Evolutionary conservation across 2,797 vertebrate genomes (phyloP).

Genomic region (Heterohyrax brucei): DNA sequence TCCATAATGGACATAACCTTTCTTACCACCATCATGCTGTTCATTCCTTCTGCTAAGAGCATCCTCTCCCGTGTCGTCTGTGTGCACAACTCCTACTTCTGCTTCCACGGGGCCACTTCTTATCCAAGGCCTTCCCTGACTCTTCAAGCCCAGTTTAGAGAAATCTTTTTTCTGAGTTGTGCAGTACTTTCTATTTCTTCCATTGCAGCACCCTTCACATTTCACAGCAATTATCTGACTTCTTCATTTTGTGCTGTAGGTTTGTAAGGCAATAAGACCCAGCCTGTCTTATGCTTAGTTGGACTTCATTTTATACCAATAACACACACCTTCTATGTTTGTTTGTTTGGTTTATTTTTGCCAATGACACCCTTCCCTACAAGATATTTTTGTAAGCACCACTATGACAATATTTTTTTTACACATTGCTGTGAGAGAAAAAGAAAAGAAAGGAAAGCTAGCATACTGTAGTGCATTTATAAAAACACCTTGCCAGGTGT

Average conservation of each 20-base stretch:
- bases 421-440: too few species aligned
- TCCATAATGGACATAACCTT: background rate
- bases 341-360: too few species aligned
- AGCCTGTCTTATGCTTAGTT: background rate
- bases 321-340: too few species aligned
- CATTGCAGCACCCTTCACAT: background rate
- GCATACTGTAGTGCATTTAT: too few species aligned
- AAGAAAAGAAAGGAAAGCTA: too few species aligned
- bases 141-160: background rate
- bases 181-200: background rate
- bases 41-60: background rate
- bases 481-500: too few species aligned
- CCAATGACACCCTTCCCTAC: too few species aligned
- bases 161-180: background rate
- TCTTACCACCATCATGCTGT: fast-evolving
- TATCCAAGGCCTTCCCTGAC: background rate
- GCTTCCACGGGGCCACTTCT: fast-evolving
- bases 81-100: background rate
- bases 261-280: background rate
- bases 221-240: background rate
- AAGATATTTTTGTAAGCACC: too few species aligned
- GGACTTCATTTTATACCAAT: too few species aligned
- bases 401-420: too few species aligned
- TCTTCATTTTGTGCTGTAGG: background rate
- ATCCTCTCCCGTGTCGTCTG: background rate